Evolutionary conservation across 1,140 invertebrate species (phyloP).

Genomic region (Aleiodes sp.): DNA sequence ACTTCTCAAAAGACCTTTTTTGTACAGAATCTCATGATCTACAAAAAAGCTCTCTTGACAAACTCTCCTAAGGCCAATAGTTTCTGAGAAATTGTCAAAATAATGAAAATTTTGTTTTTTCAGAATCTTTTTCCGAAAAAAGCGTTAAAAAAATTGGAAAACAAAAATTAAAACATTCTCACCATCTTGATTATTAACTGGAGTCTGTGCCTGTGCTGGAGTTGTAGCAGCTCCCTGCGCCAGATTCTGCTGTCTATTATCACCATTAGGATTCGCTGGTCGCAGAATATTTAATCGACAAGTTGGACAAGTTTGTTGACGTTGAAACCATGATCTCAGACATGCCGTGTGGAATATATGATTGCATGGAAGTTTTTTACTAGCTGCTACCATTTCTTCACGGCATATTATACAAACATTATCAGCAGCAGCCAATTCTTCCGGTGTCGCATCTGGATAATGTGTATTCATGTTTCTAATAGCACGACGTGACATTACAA

Average conservation of each 20-base stretch:
- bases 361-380: conserved; percentile 98
- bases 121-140: too few relatives aligned
- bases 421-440: conserved; percentile 93
- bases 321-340: conserved; percentile 98
- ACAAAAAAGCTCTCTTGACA: too few relatives aligned
- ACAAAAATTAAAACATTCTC: conserved; percentile 23
- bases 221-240: conserved; percentile 56
- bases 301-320: conserved; percentile 99
- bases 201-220: conserved; percentile 57
- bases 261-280: conserved; percentile 64
- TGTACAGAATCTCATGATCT: too few relatives aligned
- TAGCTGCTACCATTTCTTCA: conserved; percentile 74
- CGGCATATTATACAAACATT: conserved; percentile 99
- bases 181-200: conserved; percentile 53
- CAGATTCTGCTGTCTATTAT: conserved; percentile 52
- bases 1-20: too few relatives aligned
- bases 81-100: too few relatives aligned
- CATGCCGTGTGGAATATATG: conserved; percentile 99
- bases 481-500: conserved; percentile 94
- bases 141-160: neutral
- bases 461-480: conserved; percentile 98
- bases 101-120: too few relatives aligned
- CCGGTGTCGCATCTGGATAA: conserved; percentile 95
- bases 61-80: too few relatives aligned
- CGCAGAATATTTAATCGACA: conserved; percentile 96